Conservation (phyloP, 2,888 invertebrate species). For the Drosophila fungiperda region DNA sequence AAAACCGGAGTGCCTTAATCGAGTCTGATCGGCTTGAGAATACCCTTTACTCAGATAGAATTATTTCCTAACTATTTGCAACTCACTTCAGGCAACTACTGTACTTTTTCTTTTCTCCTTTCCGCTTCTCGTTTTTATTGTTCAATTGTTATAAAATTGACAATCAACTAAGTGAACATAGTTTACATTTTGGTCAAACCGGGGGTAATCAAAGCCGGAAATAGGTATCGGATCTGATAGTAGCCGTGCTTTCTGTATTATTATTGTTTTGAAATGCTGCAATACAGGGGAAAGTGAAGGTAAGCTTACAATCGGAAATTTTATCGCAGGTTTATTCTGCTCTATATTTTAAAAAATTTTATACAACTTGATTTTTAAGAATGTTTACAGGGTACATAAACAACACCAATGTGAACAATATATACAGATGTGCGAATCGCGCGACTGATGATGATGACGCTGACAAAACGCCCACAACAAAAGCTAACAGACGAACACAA, state of each 20-base stretch:
- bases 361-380: neutral
- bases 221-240: neutral
- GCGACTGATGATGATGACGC: constrained; percentile 64
- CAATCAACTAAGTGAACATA: neutral
- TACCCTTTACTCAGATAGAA: constrained; percentile 13
- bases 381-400: constrained; percentile 11
- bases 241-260: neutral
- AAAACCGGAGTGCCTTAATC: constrained; percentile 6
- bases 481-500: constrained; percentile 22
- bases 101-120: too few relatives aligned
- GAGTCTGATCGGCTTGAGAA: neutral
- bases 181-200: neutral
- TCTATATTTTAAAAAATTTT: neutral
- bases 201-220: neutral
- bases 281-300: too few relatives aligned
- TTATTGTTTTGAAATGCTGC: neutral
- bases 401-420: constrained; percentile 39
- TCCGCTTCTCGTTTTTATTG: neutral
- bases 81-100: neutral
- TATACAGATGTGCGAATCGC: constrained; percentile 65
- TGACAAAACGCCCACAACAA: constrained; percentile 66
- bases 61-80: neutral
- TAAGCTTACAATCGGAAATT: neutral
- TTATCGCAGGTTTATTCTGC: neutral
- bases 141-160: neutral